Percentiles rank a stretch among this genome's conserved stretches.
These are phyloP conservation scores for Grapholita molesta DNA, from an alignment of 1,140 invertebrate genomes.

Conservation along the genomic window DNA sequence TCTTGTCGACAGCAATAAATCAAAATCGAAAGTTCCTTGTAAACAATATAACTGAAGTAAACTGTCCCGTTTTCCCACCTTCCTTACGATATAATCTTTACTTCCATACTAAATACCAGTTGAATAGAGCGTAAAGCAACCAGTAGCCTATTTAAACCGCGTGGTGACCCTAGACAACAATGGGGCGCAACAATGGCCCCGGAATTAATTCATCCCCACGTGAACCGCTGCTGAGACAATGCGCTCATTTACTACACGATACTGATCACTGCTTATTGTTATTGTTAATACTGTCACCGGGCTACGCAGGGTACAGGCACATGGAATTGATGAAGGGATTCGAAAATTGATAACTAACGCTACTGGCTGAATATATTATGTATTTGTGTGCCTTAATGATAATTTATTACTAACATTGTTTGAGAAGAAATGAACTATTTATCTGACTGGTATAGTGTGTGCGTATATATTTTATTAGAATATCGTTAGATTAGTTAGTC, in stretches of 20 bases:
- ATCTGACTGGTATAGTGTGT: no score
- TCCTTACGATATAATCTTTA: background rate
- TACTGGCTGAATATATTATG: background rate
- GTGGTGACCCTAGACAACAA: background rate
- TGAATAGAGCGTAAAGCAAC: background rate
- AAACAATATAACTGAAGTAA: no score
- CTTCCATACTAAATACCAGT: background rate
- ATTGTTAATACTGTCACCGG: background rate
- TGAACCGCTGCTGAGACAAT: conserved; percentile 12
- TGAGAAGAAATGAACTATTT: no score
- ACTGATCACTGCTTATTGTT: conserved; percentile 10
- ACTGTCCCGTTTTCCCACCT: background rate
- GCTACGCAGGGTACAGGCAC: background rate
- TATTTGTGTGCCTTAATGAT: no score
- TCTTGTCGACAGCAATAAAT: no score
- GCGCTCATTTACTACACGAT: conserved; percentile 5
- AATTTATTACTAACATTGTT: no score
- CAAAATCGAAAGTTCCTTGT: no score
- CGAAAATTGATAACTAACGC: background rate
- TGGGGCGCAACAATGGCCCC: background rate
- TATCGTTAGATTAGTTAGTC: no score
- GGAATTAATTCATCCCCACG: conserved; percentile 11
- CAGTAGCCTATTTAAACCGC: background rate
- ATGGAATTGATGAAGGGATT: background rate
- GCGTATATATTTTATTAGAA: no score